A percentile compares a stretch with the other conserved stretches of the same genome.
These are phyloP conservation scores for Nilaparvata lugens DNA, from an alignment of 1,140 invertebrate species.

Conservation along the genomic window DNA sequence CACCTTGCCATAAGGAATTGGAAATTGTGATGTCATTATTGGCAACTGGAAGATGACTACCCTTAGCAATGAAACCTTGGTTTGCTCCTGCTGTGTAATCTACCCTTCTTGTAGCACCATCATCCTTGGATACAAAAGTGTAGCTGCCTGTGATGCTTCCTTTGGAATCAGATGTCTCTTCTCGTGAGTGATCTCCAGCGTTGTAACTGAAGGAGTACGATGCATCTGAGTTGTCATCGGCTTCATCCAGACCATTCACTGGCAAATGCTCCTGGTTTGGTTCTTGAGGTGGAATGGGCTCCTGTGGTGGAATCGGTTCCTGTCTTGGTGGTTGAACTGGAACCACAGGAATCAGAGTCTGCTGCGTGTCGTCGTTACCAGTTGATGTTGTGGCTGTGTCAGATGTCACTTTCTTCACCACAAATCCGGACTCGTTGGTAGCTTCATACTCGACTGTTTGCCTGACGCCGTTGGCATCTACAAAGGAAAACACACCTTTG, in stretches of 20 bases:
- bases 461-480: background rate
- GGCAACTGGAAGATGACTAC: background rate
- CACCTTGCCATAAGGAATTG: background rate
- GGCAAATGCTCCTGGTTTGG: no score
- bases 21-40: background rate
- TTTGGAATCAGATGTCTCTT: conserved; percentile 24
- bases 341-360: no score
- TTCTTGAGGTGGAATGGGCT: background rate
- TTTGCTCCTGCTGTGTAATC: conserved; percentile 23
- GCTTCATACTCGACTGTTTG: background rate
- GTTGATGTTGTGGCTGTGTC: background rate
- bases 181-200: conserved; percentile 22
- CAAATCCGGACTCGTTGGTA: background rate
- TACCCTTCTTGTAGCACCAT: conserved; percentile 20
- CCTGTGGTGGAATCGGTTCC: background rate
- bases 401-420: background rate
- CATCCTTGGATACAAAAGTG: conserved; percentile 24
- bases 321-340: background rate
- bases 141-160: conserved; percentile 28
- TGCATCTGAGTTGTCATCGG: conserved; percentile 12
- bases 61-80: conserved; percentile 23
- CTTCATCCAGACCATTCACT: no score
- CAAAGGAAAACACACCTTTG: background rate
- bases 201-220: conserved; percentile 28
- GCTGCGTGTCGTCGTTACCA: background rate